Conservation (phyloP, 2,113 vertebrate genomes). For the Rattus rattus region DNA sequence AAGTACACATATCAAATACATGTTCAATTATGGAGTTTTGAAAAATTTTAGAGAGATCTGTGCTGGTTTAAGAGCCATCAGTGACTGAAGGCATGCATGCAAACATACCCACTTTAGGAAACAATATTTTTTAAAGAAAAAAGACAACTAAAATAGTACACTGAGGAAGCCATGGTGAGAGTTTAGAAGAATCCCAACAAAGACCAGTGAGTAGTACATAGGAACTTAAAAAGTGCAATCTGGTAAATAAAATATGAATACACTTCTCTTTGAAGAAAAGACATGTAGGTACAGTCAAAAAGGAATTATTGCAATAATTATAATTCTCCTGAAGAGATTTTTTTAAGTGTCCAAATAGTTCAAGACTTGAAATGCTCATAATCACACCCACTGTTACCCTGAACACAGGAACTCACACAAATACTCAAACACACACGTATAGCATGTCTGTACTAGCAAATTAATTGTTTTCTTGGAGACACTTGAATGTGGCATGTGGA, state of each 20-base stretch:
- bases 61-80: neutral
- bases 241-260: neutral
- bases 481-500: neutral
- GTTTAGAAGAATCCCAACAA: neutral
- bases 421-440: neutral
- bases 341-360: neutral
- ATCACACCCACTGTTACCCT: neutral
- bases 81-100: neutral
- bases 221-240: neutral
- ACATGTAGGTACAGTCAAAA: neutral
- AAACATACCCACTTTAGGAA: neutral
- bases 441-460: neutral
- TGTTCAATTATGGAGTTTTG: neutral
- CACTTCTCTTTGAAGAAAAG: rapidly evolving
- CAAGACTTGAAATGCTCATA: neutral
- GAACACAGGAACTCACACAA: neutral
- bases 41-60: neutral
- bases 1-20: neutral
- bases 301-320: rapidly evolving
- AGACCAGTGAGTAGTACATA: neutral
- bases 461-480: neutral
- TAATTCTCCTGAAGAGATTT: neutral
- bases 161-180: neutral
- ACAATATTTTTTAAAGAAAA: neutral
- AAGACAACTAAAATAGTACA: rapidly evolving